Evolutionary conservation across 1,140 invertebrate genomes (phyloP).

Genomic region (Calycopis cecrops): DNA sequence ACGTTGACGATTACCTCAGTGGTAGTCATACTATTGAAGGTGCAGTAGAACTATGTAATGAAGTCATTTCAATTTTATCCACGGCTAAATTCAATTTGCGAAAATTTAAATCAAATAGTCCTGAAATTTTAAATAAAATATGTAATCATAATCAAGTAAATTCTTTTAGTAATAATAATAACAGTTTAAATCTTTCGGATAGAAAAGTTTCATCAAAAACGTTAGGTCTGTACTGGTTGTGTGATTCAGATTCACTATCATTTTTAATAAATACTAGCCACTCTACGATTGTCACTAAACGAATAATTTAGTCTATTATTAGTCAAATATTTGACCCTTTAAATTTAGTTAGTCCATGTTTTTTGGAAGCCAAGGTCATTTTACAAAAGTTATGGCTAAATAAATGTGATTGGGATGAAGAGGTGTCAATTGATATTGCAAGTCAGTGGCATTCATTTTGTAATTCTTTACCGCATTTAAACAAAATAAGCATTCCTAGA

Average conservation of each 20-base stretch:
- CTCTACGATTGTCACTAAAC: slow-evolving; percentile 25
- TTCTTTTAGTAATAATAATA: too few relatives aligned
- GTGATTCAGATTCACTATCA: slow-evolving; percentile 23
- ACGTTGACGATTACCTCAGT: slow-evolving; percentile 65
- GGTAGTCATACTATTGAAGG: slow-evolving; percentile 28
- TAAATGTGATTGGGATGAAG: slow-evolving; percentile 27
- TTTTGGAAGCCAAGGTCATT: slow-evolving; percentile 39
- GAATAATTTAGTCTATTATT: slow-evolving; percentile 25
- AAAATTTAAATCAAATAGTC: slow-evolving; percentile 28
- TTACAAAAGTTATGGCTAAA: slow-evolving; percentile 37
- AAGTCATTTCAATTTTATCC: slow-evolving; percentile 13
- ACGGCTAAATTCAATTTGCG: slow-evolving; percentile 22
- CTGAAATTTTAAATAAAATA: slow-evolving; percentile 18
- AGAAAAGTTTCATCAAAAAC: slow-evolving; percentile 22
- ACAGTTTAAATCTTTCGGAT: too few relatives aligned
- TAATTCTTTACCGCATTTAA: slow-evolving; percentile 14
- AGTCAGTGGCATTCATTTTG: slow-evolving; percentile 21
- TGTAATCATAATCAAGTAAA: slow-evolving; percentile 6
- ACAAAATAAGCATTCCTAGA: too few relatives aligned
- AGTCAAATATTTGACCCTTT: too few relatives aligned
- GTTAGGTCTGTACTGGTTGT: slow-evolving; percentile 33
- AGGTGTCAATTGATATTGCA: slow-evolving; percentile 18
- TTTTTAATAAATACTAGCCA: slow-evolving; percentile 14
- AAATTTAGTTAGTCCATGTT: slow-evolving; percentile 33
- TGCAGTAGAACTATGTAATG: slow-evolving; percentile 14